These are phyloP conservation scores for Myotis findleyi DNA, from an alignment of 2,797 vertebrate genomes.

Conservation along the genomic window DNA sequence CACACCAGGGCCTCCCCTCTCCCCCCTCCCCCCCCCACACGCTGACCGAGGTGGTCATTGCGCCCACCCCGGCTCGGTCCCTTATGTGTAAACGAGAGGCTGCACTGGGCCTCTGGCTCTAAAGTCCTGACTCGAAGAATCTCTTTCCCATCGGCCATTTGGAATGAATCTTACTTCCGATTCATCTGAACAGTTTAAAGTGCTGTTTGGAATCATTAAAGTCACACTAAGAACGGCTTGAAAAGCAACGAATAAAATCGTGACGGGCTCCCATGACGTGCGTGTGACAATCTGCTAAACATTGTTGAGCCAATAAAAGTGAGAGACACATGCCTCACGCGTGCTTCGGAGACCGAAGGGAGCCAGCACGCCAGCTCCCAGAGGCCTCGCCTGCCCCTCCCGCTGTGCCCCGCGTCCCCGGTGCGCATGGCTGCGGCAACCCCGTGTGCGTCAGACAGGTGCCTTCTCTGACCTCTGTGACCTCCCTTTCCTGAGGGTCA, in stretches of 20 bases:
- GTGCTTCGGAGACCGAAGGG: conserved; percentile 83
- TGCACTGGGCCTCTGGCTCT: conserved; percentile 48
- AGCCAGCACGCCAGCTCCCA: conserved; percentile 84
- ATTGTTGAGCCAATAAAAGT: conserved; percentile 78
- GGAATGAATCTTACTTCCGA: conserved; percentile 72
- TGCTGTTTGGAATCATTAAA: conserved; percentile 82
- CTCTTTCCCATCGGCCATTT: conserved; percentile 64
- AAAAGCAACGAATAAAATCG: conserved; percentile 74
- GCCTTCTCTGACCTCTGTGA: too few species aligned
- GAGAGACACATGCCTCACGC: conserved; percentile 69
- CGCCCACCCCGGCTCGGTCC: not conserved
- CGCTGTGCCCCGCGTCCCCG: conserved; percentile 71
- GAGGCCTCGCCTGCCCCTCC: conserved; percentile 85
- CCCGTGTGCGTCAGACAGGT: too few species aligned
- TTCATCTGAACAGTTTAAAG: conserved; percentile 69
- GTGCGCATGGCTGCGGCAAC: conserved; percentile 85
- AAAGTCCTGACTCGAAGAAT: conserved; percentile 51
- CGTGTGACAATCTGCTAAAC: conserved; percentile 78
- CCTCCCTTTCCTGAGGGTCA: conserved; percentile 82
- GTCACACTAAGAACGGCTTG: conserved; percentile 75
- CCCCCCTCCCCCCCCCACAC: fast-evolving
- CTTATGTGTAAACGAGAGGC: not conserved
- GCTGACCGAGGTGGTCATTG: not conserved
- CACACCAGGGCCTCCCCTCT: too few species aligned
- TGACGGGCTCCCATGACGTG: conserved; percentile 70